These are phyloP conservation scores for Parnassius apollo DNA, from an alignment of 2,888 invertebrate species.

Conservation along the genomic window DNA sequence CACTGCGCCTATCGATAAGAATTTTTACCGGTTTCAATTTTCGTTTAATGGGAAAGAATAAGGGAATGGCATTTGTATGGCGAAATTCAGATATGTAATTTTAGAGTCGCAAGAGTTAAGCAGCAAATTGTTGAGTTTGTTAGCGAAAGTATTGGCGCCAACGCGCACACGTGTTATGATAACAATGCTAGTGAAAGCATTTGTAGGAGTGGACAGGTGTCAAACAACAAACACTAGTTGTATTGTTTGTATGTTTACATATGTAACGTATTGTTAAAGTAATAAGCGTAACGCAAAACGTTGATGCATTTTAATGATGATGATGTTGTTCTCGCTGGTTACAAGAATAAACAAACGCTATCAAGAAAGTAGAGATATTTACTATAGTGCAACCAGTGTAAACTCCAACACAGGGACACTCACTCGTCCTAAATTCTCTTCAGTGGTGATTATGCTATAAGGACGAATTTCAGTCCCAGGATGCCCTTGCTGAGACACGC, in stretches of 20 bases:
- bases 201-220: constrained; percentile 42
- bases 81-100: constrained; percentile 35
- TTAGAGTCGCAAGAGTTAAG: constrained; percentile 45
- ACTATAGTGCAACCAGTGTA: too few relatives aligned
- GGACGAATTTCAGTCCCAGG: too few relatives aligned
- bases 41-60: background rate
- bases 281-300: constrained; percentile 1
- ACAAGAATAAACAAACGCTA: too few relatives aligned
- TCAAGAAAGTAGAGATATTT: too few relatives aligned
- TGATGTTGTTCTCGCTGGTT: too few relatives aligned
- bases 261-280: constrained; percentile 1
- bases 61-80: background rate
- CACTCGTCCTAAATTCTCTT: too few relatives aligned
- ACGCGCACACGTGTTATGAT: constrained; percentile 38
- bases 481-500: too few relatives aligned
- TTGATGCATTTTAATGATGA: too few relatives aligned
- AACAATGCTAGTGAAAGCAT: constrained; percentile 65
- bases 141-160: constrained; percentile 54
- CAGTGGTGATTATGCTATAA: too few relatives aligned
- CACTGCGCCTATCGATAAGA: too few relatives aligned
- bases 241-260: constrained; percentile 34
- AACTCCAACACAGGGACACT: too few relatives aligned
- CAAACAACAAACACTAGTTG: constrained; percentile 44
- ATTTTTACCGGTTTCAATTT: too few relatives aligned
- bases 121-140: constrained; percentile 45